A percentile compares a stretch with the other conserved stretches of the same genome.
Conservation (phyloP, 2,888 invertebrate species). For the Epirrita christyi region DNA sequence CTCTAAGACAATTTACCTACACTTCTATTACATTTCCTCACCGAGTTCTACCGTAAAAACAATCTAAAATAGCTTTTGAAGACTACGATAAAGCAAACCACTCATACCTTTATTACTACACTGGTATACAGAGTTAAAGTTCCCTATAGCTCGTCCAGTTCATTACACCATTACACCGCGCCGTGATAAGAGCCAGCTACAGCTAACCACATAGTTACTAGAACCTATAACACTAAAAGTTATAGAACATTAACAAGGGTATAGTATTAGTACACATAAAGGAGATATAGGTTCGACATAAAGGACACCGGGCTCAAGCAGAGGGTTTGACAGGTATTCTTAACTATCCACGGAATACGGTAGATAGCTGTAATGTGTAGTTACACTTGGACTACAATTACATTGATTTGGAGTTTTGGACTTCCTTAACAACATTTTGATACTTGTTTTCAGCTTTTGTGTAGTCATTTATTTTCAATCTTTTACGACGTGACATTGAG, state of each 20-base stretch:
- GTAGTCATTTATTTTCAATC: too few species aligned
- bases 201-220: neutral
- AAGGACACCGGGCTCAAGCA: neutral
- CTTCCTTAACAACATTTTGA: too few species aligned
- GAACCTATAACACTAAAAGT: slow-evolving; percentile 13
- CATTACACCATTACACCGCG: slow-evolving; percentile 9
- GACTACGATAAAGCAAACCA: slow-evolving; percentile 10
- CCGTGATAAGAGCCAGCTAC: slow-evolving; percentile 16
- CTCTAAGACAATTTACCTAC: too few species aligned
- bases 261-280: neutral
- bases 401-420: too few species aligned
- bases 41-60: too few species aligned
- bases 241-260: neutral
- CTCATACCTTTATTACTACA: slow-evolving; percentile 8
- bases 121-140: neutral
- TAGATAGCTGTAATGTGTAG: too few species aligned
- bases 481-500: too few species aligned
- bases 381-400: too few species aligned
- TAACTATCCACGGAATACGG: neutral
- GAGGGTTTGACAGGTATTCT: neutral
- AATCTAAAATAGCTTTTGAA: slow-evolving; percentile 1
- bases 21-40: too few species aligned
- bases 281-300: slow-evolving; percentile 5
- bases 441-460: too few species aligned
- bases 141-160: neutral